Base-by-base conservation (phyloP, 2,888 invertebrate genomes). In the Dicroscelio sp. region DNA sequence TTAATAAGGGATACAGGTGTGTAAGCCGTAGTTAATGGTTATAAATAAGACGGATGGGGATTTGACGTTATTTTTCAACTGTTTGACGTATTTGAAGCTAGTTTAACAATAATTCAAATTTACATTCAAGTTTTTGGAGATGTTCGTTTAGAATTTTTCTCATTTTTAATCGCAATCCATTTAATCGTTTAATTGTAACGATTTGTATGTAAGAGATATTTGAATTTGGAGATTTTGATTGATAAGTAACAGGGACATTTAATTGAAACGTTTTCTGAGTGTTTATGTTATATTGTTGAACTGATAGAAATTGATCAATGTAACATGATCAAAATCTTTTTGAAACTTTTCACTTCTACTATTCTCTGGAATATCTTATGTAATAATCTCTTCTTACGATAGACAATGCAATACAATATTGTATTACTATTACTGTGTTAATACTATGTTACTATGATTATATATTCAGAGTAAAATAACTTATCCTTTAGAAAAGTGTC, bases 391-490 rank as follows among this genome's bases (percentile, higher is more conserved):
- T 90, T 89, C 55, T 84, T 86, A 83, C 60, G 73, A 86, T 90
- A 86, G 86, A 82, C 75, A 83, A 86, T 86, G 86, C 86, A 78
- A 86, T 83, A 86, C 73, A 67, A 82, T 83, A 90, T 83, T 86
- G 90, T 87, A 87, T 90, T 65, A 87, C 87, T 79, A 90, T 90
- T 90, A 90, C 84, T 90, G 90, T 90, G 87, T 90, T 90, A 90
- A 78, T 82, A 88, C 55, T 90, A 90, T 82, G 88, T 90, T 90
- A 88, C 88, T 90, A 88, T 90, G 65, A 90, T 90, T 88, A 82
- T 90, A 88, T 90, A 90, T 90, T 85, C 85, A 86, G 76, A 90
- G 84, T 90, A 90, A 88, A 88, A 87, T 88, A 85, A 88, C 86
- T 90, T 86, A 79, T 90, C 90, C 90, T 88, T 87, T 87, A 84